Base-by-base conservation (phyloP, 2,113 vertebrate species). In the Tupaia tana region DNA sequence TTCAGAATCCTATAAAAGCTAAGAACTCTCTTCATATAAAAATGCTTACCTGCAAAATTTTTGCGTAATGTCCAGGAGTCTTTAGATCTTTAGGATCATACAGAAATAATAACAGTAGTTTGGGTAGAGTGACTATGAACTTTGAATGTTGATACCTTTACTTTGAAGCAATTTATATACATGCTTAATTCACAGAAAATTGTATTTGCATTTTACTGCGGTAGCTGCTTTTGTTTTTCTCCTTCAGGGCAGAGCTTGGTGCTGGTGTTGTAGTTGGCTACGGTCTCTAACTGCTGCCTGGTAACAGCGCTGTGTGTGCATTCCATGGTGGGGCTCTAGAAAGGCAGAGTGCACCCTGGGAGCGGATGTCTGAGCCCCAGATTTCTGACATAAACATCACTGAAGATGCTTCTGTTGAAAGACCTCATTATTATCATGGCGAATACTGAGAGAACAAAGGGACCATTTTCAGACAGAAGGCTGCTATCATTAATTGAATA, bases 401-500 rank as follows among this genome's bases (percentile, higher is more conserved):
- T 89, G 74, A 69, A 77, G 82, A 29, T 54, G 82, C 7, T 74
- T 24, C 78, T 52, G 73, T 27, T 86, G 86, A 95, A 96, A 97
- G 94, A 52, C 78, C 67, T 86, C 89, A 61, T 94, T 97, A 90
- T 92, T 79, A 58, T 27, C 31, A 6, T 71, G 70, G 75, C 87
- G 82, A 86, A 78, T 75, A 29, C n/a, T 6, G 22, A 43, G n/a
- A 56, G 69, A 85, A 95, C 93, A 96, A 91, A 95, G 79, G 70
- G 63, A 22, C 43, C 78, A 15, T 75, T 96, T 88, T 96, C 83
- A 83, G 91, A 88, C 22, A 54, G 79, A 90, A 54, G 64, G n/a
- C 64, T 93, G 73, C 91, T 90, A 64, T 29, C 78, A 71, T 70
- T 95, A 88, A 90, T 31, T 86, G 86, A 95, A 74, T 92, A 86